A percentile compares a stretch with the other conserved stretches of the same genome.
These are phyloP conservation scores for Mugil cephalus DNA, from an alignment of 2,113 vertebrate species.

Conservation along the genomic window DNA sequence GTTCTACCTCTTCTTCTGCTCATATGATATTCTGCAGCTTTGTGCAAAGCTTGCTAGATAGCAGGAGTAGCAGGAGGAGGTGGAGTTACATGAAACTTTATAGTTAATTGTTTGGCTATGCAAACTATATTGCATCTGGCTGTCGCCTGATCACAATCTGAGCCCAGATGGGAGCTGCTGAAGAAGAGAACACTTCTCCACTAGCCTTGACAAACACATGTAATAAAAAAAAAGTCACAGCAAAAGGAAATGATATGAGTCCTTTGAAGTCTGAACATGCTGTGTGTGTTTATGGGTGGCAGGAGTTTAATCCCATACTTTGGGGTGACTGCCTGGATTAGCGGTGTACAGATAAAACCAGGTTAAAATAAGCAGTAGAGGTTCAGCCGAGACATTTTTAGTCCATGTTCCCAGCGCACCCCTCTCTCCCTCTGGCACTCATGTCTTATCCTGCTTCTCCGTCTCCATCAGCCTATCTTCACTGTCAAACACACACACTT, in stretches of 20 bases:
- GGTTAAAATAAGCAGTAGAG: slow-evolving; percentile 34
- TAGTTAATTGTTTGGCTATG: not conserved
- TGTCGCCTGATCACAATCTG: not conserved
- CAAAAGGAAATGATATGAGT: slow-evolving; percentile 2
- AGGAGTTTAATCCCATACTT: slow-evolving; percentile 43
- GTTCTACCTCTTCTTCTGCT: not conserved
- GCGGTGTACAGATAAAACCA: slow-evolving; percentile 25
- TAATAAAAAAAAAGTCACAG: not conserved
- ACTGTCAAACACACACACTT: slow-evolving; percentile 38
- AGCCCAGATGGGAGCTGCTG: not conserved
- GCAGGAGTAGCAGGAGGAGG: not conserved
- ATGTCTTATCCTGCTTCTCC: slow-evolving; percentile 38
- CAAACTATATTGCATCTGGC: not conserved
- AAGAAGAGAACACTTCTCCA: slow-evolving; percentile 4
- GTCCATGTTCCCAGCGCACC: slow-evolving; percentile 14
- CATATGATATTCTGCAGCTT: not conserved
- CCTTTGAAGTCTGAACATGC: slow-evolving; percentile 10
- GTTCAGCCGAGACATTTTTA: slow-evolving; percentile 37
- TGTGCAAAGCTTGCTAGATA: not conserved
- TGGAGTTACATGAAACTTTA: not conserved
- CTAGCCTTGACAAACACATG: slow-evolving; percentile 16
- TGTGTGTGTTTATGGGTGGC: not conserved
- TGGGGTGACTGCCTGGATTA: slow-evolving; percentile 52
- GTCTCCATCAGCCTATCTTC: slow-evolving; percentile 38
- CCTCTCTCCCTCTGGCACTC: slow-evolving; percentile 27